Evolutionary conservation across 2,113 vertebrate species (phyloP).

Genomic region (Pseudorasbora parva): DNA sequence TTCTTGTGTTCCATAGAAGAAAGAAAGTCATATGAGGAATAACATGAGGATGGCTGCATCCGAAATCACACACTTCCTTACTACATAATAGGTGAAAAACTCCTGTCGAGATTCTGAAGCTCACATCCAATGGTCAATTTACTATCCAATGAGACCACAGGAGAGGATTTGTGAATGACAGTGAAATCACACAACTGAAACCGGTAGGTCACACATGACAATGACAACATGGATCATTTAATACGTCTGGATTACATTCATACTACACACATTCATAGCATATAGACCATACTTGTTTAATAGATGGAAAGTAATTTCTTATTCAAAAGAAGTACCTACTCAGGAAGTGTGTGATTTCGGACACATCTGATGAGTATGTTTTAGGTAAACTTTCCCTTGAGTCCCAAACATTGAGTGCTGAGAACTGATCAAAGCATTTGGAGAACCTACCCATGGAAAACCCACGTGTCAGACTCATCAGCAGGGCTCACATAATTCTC

Average conservation of each 20-base stretch:
- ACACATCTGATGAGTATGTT: not conserved
- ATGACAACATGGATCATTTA: not conserved
- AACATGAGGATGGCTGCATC: no score
- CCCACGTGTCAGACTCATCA: constrained; percentile 95
- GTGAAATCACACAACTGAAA: not conserved
- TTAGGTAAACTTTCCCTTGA: not conserved
- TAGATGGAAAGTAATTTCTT: not conserved
- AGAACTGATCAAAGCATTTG: not conserved
- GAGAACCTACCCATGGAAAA: constrained; percentile 88
- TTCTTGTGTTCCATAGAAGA: no score
- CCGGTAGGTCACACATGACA: not conserved
- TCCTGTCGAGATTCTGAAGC: no score
- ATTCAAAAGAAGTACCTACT: not conserved
- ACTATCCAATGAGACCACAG: not conserved
- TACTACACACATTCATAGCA: not conserved
- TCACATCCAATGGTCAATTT: not conserved
- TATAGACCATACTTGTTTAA: no score
- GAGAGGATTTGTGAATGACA: not conserved
- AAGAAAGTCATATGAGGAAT: no score
- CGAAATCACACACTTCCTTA: no score
- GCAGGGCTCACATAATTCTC: constrained; percentile 94
- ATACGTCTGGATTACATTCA: not conserved
- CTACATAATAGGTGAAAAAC: no score
- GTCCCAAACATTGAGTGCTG: not conserved
- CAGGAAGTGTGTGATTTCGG: not conserved